Percentiles rank a stretch among this genome's conserved stretches.
Evolutionary conservation across 2,888 invertebrate species (phyloP).

Genomic region (Ormyrus thymus): DNA sequence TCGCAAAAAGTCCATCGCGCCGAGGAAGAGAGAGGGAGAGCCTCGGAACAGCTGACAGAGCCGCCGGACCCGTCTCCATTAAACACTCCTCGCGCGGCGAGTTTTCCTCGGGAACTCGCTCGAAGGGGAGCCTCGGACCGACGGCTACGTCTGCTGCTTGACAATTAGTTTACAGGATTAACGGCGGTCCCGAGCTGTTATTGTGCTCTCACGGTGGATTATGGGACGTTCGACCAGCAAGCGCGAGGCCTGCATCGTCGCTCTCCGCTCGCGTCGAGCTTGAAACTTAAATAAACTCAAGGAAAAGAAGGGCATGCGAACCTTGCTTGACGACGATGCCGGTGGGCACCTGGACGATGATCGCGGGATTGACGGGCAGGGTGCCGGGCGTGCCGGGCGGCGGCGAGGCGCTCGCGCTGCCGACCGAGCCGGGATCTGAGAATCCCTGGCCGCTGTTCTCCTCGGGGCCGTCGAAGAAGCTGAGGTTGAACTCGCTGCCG

Average conservation of each 20-base stretch:
- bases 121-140: no score
- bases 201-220: no score
- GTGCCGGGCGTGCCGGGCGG: slow-evolving; percentile 70
- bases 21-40: neutral
- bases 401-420: slow-evolving; percentile 74
- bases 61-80: no score
- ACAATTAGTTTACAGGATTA: no score
- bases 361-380: slow-evolving; percentile 67
- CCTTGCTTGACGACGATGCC: slow-evolving; percentile 74
- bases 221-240: no score
- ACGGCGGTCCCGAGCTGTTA: no score
- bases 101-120: no score
- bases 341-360: slow-evolving; percentile 70
- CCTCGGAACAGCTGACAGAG: no score
- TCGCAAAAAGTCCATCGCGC: neutral
- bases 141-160: no score
- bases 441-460: slow-evolving; percentile 82
- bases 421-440: slow-evolving; percentile 81
- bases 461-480: slow-evolving; percentile 85
- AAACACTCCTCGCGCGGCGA: no score
- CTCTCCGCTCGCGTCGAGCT: no score
- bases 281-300: slow-evolving; percentile 31
- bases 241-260: no score
- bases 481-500: slow-evolving; percentile 86
- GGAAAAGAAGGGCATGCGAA: slow-evolving; percentile 64